Percentiles rank a stretch among this genome's conserved stretches.
Evolutionary conservation across 1,140 invertebrate species (phyloP).

Genomic region (Bradynema listronoti): DNA sequence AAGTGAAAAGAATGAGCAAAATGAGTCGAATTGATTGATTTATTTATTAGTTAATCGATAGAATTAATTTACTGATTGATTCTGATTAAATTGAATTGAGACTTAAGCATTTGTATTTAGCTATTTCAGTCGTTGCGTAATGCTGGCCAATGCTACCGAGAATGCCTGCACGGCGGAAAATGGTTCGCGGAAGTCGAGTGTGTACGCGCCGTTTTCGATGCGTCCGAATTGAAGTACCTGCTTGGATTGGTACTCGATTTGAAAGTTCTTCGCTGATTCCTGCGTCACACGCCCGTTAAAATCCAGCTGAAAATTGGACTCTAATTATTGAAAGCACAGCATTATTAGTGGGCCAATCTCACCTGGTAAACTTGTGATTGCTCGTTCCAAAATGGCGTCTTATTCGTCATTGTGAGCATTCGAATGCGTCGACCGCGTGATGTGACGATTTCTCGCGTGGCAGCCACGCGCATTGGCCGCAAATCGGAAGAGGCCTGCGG

Average conservation of each 20-base stretch:
- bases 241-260: constrained; percentile 92
- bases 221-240: constrained; percentile 99
- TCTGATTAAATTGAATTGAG: no score
- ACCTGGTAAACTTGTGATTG: constrained; percentile 88
- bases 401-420: constrained; percentile 81
- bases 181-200: constrained; percentile 95
- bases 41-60: no score
- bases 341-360: not conserved
- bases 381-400: constrained; percentile 99
- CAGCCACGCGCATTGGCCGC: not conserved
- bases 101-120: no score
- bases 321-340: constrained; percentile 1
- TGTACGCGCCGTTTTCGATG: constrained; percentile 96
- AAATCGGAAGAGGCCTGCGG: not conserved
- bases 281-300: constrained; percentile 98
- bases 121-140: constrained; percentile 95
- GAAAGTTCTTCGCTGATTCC: constrained; percentile 98
- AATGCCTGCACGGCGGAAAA: constrained; percentile 97
- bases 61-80: no score
- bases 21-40: no score
- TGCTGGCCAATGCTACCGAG: constrained; percentile 91
- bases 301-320: constrained; percentile 68
- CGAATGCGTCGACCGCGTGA: not conserved
- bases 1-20: no score
- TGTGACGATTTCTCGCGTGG: not conserved